A percentile compares a stretch with the other conserved stretches of the same genome.
Evolutionary conservation across 2,888 invertebrate species (phyloP).

Genomic region (Hemistola chrysoprasaria): DNA sequence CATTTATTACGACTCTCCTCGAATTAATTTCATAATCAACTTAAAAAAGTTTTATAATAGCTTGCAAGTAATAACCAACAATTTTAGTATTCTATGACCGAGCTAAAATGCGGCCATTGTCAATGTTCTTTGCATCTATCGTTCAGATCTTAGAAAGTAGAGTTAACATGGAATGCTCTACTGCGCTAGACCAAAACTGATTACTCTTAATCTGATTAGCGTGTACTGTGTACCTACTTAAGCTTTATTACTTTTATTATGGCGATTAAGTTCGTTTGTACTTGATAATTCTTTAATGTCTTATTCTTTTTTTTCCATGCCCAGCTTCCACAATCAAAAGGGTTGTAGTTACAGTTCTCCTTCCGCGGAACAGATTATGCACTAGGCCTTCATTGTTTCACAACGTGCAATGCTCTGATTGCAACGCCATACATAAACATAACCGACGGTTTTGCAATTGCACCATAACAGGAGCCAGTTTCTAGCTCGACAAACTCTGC

Average conservation of each 20-base stretch:
- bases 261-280: too few species aligned
- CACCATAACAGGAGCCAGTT: slow-evolving; percentile 39
- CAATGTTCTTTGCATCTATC: slow-evolving; percentile 25
- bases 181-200: too few species aligned
- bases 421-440: slow-evolving; percentile 59
- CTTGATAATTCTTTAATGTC: too few species aligned
- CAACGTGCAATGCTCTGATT: slow-evolving; percentile 77
- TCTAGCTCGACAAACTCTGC: too few species aligned
- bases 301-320: too few species aligned
- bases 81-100: slow-evolving; percentile 24
- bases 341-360: slow-evolving; percentile 50
- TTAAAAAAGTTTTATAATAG: slow-evolving; percentile 7
- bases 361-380: slow-evolving; percentile 67
- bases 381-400: slow-evolving; percentile 69
- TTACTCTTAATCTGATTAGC: too few species aligned
- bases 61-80: slow-evolving; percentile 9
- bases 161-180: slow-evolving; percentile 12
- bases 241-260: too few species aligned
- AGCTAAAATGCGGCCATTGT: slow-evolving; percentile 30
- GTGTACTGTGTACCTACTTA: too few species aligned
- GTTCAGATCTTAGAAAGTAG: slow-evolving; percentile 31
- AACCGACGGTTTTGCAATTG: slow-evolving; percentile 52
- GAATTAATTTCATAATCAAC: slow-evolving; percentile 1
- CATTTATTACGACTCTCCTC: not conserved
- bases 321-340: too few species aligned